Percentiles rank a stretch among this genome's conserved stretches.
Evolutionary conservation across 2,113 vertebrate species (phyloP).

Genomic region (Embiotoca jacksoni): DNA sequence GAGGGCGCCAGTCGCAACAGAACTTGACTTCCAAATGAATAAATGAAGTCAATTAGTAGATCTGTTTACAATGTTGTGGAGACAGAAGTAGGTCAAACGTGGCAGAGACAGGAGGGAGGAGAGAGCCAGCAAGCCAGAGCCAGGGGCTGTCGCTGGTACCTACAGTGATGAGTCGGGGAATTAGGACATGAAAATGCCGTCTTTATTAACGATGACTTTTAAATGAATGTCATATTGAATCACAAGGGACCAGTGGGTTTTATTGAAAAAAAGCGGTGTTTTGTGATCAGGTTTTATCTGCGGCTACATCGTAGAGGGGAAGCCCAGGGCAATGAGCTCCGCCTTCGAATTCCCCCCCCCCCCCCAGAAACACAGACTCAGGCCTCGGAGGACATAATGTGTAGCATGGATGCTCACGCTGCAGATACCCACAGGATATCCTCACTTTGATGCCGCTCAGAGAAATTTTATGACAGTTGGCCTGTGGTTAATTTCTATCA

Average conservation of each 20-base stretch:
- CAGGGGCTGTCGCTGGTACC: constrained; percentile 70
- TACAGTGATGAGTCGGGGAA: constrained; percentile 74
- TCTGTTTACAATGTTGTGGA: constrained; percentile 80
- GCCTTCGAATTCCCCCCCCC: constrained; percentile 11
- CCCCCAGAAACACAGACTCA: constrained; percentile 20
- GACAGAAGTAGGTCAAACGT: constrained; percentile 83
- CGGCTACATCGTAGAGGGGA: constrained; percentile 14
- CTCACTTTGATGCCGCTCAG: constrained; percentile 49
- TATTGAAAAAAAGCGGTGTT: constrained; percentile 61
- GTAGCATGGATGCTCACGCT: constrained; percentile 50
- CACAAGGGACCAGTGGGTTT: constrained; percentile 63
- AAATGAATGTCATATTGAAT: constrained; percentile 80
- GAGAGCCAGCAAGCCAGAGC: constrained; percentile 62
- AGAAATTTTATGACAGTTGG: constrained; percentile 49
- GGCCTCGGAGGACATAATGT: constrained; percentile 54
- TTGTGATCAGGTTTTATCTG: constrained; percentile 71
- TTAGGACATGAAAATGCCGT: constrained; percentile 74
- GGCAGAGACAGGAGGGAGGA: constrained; percentile 61
- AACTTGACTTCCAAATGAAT: constrained; percentile 84
- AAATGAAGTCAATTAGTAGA: constrained; percentile 84
- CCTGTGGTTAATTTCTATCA: constrained; percentile 62
- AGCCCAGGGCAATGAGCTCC: constrained; percentile 50
- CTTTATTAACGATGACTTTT: constrained; percentile 80
- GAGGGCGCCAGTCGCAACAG: constrained; percentile 71
- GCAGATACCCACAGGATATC: constrained; percentile 65